A percentile compares a stretch with the other conserved stretches of the same genome.
Evolutionary conservation across 2,888 invertebrate species (phyloP).

Genomic region (Boloria euphrosyne): DNA sequence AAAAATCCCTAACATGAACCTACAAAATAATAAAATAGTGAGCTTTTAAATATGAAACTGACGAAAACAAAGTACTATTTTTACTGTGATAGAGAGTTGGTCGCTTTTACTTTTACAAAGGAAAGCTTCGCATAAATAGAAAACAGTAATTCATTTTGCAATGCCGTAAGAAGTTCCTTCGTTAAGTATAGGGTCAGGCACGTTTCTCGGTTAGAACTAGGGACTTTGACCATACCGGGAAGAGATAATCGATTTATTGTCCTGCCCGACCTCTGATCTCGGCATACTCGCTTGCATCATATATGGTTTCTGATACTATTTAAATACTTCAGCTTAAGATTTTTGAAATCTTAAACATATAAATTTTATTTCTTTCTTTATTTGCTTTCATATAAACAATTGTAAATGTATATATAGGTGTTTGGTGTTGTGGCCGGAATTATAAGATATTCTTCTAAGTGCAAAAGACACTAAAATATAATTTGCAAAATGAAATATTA

Average conservation of each 20-base stretch:
- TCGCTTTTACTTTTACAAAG: slow-evolving; percentile 1
- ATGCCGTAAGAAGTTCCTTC: slow-evolving; percentile 11
- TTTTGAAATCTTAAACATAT: not conserved
- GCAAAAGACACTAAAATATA: too few species aligned
- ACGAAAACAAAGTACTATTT: not conserved
- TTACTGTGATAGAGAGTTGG: not conserved
- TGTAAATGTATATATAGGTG: too few species aligned
- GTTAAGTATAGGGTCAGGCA: slow-evolving; percentile 32
- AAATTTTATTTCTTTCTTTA: not conserved
- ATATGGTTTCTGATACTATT: not conserved
- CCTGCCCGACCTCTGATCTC: slow-evolving; percentile 33
- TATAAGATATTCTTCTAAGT: too few species aligned
- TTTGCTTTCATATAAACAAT: too few species aligned
- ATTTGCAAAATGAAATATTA: too few species aligned
- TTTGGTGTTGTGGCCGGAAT: too few species aligned
- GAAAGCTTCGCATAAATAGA: slow-evolving; percentile 8
- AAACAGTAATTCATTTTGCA: slow-evolving; percentile 14
- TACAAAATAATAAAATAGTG: too few species aligned
- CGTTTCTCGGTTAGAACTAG: slow-evolving; percentile 33
- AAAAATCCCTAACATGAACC: too few species aligned
- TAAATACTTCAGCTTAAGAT: not conserved
- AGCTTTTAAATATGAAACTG: too few species aligned
- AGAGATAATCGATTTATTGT: slow-evolving; percentile 41
- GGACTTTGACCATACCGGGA: slow-evolving; percentile 39
- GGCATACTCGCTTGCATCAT: slow-evolving; percentile 1